Conservation (phyloP, 2,113 vertebrate species). For the Clupea harengus region DNA sequence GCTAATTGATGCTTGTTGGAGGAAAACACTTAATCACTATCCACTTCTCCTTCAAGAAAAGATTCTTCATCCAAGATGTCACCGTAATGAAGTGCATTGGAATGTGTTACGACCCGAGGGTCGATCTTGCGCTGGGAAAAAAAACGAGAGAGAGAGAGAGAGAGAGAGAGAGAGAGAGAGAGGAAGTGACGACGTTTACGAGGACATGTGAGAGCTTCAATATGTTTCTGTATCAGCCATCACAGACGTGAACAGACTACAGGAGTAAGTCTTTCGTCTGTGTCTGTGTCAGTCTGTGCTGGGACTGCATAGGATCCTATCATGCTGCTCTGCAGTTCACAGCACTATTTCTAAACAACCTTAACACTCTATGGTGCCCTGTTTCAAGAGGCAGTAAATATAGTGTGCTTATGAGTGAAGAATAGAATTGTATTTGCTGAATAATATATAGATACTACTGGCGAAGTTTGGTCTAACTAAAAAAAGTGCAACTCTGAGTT, state of each 20-base stretch:
- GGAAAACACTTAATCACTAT: conserved; percentile 70
- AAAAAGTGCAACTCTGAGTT: not conserved
- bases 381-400: too few species aligned
- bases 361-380: too few species aligned
- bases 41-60: conserved; percentile 48
- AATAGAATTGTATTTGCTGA: too few species aligned
- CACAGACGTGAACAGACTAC: conserved; percentile 12
- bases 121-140: not conserved
- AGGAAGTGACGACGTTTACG: conserved; percentile 35
- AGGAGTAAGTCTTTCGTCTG: not conserved
- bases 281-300: not conserved
- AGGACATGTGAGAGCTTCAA: conserved; percentile 48
- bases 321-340: not conserved
- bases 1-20: conserved; percentile 72
- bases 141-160: too few species aligned
- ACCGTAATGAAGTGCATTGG: conserved; percentile 69
- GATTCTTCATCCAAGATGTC: conserved; percentile 65
- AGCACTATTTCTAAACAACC: not conserved
- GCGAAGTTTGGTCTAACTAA: not conserved
- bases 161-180: too few species aligned
- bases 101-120: conserved; percentile 60
- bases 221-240: conserved; percentile 51
- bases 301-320: not conserved
- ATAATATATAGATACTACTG: too few species aligned
- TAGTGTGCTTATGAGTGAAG: too few species aligned